Conservation (phyloP, 2,113 vertebrate species). For the Dicerorhinus sumatrensis region DNA sequence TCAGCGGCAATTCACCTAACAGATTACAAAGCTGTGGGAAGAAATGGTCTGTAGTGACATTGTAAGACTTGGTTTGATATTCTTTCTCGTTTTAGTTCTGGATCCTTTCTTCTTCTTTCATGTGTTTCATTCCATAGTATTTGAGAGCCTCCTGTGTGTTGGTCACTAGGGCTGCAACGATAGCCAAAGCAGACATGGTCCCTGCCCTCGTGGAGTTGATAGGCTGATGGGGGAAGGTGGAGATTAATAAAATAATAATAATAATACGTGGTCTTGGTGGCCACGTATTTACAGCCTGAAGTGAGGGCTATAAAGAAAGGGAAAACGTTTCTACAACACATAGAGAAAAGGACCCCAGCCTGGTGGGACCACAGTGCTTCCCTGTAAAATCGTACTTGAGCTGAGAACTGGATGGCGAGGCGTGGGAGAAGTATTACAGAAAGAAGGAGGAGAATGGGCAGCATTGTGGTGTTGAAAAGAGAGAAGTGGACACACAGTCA, state of each 20-base stretch:
- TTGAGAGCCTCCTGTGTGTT: not conserved
- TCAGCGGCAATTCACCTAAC: not conserved
- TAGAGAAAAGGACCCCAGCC: not conserved
- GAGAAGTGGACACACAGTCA: not conserved
- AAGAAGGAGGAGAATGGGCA: not conserved
- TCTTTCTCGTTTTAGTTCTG: constrained; percentile 7
- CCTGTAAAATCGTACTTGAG: not conserved
- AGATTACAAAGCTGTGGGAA: not conserved
- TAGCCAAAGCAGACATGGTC: not conserved
- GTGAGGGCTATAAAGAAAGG: not conserved
- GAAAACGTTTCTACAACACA: not conserved
- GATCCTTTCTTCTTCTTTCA: not conserved
- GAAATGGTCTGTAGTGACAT: not conserved
- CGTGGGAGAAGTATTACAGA: not conserved
- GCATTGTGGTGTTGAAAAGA: not conserved
- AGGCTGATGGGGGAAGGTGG: not conserved
- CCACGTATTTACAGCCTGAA: not conserved
- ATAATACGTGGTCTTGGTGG: too few species aligned
- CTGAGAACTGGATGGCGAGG: not conserved
- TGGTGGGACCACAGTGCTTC: not conserved
- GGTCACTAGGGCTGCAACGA: not conserved
- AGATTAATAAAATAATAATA: not conserved
- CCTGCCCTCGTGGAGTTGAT: not conserved
- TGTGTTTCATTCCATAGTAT: not conserved
- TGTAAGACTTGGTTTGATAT: not conserved